These are phyloP conservation scores for Odontophorus gujanensis DNA, from an alignment of 2,113 vertebrate species.

Conservation along the genomic window DNA sequence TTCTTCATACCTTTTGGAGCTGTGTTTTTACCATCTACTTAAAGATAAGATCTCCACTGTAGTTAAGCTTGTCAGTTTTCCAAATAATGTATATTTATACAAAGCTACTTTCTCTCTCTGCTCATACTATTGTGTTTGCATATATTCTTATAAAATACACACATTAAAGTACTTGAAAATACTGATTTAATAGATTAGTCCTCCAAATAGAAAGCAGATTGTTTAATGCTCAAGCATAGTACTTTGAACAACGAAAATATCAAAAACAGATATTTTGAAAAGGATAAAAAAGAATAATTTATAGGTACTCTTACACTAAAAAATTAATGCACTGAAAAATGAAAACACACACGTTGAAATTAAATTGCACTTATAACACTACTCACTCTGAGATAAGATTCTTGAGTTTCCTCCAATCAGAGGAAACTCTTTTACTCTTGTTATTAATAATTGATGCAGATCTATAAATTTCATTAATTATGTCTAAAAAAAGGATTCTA, in stretches of 20 bases:
- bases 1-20: neutral
- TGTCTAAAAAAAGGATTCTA: neutral
- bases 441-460: neutral
- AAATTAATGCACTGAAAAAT: neutral
- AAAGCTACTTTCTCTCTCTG: neutral
- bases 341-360: neutral
- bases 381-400: neutral
- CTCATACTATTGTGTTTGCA: neutral
- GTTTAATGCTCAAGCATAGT: neutral
- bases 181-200: neutral
- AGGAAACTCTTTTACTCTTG: neutral
- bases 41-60: neutral
- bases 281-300: rapidly evolving
- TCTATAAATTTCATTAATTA: neutral
- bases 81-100: neutral
- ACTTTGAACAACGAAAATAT: neutral
- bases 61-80: neutral
- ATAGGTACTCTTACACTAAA: neutral
- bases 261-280: rapidly evolving
- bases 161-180: neutral
- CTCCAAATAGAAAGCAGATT: neutral
- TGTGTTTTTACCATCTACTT: rapidly evolving
- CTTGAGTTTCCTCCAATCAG: neutral
- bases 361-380: neutral
- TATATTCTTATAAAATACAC: neutral